phyloP scores from a whole-genome alignment of 1,140 invertebrate genomes.

The Drosophila mayri region DNA sequence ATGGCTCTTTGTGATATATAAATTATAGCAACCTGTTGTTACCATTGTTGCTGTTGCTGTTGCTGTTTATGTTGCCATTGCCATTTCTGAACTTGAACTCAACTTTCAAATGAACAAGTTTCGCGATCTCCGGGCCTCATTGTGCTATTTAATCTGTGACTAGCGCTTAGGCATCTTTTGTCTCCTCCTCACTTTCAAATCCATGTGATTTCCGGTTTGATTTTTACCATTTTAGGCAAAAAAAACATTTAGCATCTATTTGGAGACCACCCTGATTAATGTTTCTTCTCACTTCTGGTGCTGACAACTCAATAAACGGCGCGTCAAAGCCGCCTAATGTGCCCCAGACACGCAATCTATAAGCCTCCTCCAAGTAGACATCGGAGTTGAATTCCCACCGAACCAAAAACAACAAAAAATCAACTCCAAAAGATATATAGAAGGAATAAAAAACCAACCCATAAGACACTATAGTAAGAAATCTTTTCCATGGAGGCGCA shows the following conservation, averaged over 20 bases:
- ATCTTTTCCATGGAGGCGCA: conserved; percentile 56
- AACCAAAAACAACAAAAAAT: conserved; percentile 22
- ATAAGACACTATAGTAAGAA: conserved; percentile 13
- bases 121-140: conserved; percentile 35
- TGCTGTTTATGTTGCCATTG: conserved; percentile 28
- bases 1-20: conserved; percentile 44
- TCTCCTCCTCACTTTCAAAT: conserved; percentile 65
- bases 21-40: conserved; percentile 47
- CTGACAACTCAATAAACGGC: conserved; percentile 70
- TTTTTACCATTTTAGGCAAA: conserved; percentile 58
- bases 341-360: conserved; percentile 60
- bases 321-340: conserved; percentile 49
- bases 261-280: conserved; percentile 60
- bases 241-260: conserved; percentile 33
- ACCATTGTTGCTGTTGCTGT: conserved; percentile 11
- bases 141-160: conserved; percentile 45
- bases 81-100: conserved; percentile 61
- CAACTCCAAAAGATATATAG: conserved; percentile 5
- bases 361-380: conserved; percentile 46
- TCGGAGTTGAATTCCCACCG: conserved; percentile 61
- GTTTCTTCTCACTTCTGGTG: conserved; percentile 50
- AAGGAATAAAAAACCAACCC: conserved; percentile 22
- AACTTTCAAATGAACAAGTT: conserved; percentile 66
- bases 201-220: conserved; percentile 62
- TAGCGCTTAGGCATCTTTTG: conserved; percentile 33